These are phyloP conservation scores for Drosophila elegans DNA, from an alignment of 1,140 invertebrate genomes.

Conservation along the genomic window DNA sequence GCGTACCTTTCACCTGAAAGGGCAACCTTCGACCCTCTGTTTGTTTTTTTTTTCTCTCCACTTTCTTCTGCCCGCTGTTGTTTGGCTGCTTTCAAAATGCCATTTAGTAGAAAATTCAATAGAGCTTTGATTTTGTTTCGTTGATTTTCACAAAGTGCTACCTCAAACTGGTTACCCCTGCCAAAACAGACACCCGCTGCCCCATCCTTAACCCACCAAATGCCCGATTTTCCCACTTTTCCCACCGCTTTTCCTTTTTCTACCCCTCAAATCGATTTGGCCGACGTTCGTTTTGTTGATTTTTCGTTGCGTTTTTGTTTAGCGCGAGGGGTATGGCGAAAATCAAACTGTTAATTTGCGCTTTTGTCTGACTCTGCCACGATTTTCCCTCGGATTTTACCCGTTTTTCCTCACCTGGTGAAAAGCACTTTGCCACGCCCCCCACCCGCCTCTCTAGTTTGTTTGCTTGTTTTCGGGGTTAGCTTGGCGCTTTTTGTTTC, in stretches of 20 bases:
- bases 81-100: conserved; percentile 73
- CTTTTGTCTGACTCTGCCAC: conserved; percentile 70
- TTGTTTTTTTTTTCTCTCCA: conserved; percentile 32
- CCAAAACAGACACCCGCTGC: conserved; percentile 11
- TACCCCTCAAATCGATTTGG: conserved; percentile 71
- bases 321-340: conserved; percentile 41
- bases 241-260: conserved; percentile 3
- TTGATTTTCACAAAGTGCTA: conserved; percentile 80
- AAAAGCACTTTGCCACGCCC: conserved; percentile 69
- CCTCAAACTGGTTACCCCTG: conserved; percentile 31
- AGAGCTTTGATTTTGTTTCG: conserved; percentile 80
- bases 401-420: conserved; percentile 20
- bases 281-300: conserved; percentile 69
- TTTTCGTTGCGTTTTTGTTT: conserved; percentile 80
- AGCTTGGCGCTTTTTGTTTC: conserved; percentile 67
- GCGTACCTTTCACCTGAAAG: conserved; percentile 12
- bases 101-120: conserved; percentile 82
- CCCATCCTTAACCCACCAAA: conserved; percentile 12
- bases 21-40: conserved; percentile 32
- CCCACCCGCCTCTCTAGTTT: conserved; percentile 18
- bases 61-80: conserved; percentile 47
- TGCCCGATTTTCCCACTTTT: not conserved
- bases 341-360: conserved; percentile 83
- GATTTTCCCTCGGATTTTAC: conserved; percentile 9
- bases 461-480: conserved; percentile 68